Evolutionary conservation across 2,888 invertebrate species (phyloP).

Genomic region (Nymphalis c-album): DNA sequence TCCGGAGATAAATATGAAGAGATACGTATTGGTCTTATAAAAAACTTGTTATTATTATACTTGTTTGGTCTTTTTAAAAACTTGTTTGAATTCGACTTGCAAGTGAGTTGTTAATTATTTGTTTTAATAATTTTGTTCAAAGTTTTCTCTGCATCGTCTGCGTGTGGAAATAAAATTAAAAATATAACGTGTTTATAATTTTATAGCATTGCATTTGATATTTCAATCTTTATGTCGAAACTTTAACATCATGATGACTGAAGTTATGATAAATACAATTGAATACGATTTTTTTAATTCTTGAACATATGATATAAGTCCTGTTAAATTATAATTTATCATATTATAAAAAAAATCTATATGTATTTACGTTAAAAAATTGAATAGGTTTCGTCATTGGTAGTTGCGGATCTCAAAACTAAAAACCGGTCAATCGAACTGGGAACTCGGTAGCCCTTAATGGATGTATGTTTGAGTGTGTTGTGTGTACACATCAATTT

Average conservation of each 20-base stretch:
- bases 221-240: not conserved
- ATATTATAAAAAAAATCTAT: too few relatives aligned
- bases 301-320: too few relatives aligned
- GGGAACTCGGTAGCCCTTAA: constrained; percentile 25
- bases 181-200: too few relatives aligned
- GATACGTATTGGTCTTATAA: constrained; percentile 27
- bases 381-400: not conserved
- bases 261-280: too few relatives aligned
- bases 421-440: constrained; percentile 36
- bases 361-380: not conserved
- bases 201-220: constrained; percentile 2
- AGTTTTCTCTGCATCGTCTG: not conserved
- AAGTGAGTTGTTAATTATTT: constrained; percentile 17
- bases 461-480: constrained; percentile 48
- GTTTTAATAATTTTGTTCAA: constrained; percentile 2
- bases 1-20: constrained; percentile 38
- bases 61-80: constrained; percentile 27
- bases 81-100: constrained; percentile 23
- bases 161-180: too few relatives aligned
- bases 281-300: too few relatives aligned
- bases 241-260: too few relatives aligned
- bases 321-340: too few relatives aligned
- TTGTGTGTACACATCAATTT: constrained; percentile 54
- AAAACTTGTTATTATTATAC: constrained; percentile 31
- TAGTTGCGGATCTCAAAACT: constrained; percentile 32